Base-by-base conservation (phyloP, 64 coral and sea anemone genomes). In the Hydrozoanthus tunicans region DNA sequence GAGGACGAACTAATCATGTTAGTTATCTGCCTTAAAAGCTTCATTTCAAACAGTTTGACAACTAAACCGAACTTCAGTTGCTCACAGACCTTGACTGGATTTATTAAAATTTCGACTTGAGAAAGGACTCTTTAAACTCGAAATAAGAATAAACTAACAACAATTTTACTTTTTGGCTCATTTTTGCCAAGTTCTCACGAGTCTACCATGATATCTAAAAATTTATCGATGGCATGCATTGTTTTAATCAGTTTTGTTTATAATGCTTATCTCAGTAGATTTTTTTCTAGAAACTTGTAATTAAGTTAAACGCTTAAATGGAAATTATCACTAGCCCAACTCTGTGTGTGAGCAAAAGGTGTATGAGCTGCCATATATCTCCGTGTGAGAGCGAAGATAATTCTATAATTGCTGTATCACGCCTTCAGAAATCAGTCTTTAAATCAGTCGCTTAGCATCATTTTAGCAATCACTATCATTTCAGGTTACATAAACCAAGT, bases 341-440 rank as follows among this genome's bases (percentile, higher is more conserved):
- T 74, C 71, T 74, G 79, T 81, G 56, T 81, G 79, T 81, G 56
- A 58, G 58, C 56, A 59, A 60, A 2, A 43, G 32, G 32, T 2
- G 32, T 43, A 2, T 2, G 32, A 43, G 32, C 32, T 43, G 32
- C 32, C 32, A 43, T 43, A 13, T 7, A 9, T 11, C 79, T 27
- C 58, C 63, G 79, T 81, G 79, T 63, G 79, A 25, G 79, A 81
- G 59, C 79, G 9, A 61, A 75, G 68, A 88, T 88, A 88, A 75
- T 25, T 17, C 7, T 32, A 15, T 86, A 86, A 86, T 86, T 88
- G 70, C 68, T 73, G 15, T 61, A 58, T 88, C 68, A 88, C 84
- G 67, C 84, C 84, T 88, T 88, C 55, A 60, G 11, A 60, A 73
- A 74, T 88, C 68, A 61, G 56, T 25, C 55, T 88, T 58, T 27